phyloP scores from a whole-genome alignment of 2,113 vertebrate species.

The Datnioides undecimradiatus region DNA sequence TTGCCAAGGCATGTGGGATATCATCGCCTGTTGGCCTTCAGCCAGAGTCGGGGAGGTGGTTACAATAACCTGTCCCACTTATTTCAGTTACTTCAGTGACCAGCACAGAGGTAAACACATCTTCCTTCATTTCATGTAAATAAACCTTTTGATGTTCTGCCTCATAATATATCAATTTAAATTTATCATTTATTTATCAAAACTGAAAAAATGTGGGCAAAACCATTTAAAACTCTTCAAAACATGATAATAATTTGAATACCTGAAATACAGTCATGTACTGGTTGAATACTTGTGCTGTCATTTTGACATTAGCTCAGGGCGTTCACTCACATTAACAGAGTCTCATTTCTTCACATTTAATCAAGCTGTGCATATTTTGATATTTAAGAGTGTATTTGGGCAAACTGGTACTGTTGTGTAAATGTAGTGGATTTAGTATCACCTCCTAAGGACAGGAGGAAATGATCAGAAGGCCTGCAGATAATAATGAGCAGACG shows the following conservation, averaged over 20 bases:
- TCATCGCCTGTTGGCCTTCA: slow-evolving; percentile 92
- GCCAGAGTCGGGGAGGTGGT: slow-evolving; percentile 88
- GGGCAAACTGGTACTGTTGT: slow-evolving; percentile 27
- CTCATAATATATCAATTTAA: not conserved
- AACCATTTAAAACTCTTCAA: not conserved
- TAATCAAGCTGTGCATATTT: slow-evolving; percentile 12
- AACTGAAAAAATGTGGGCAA: not conserved
- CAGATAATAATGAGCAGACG: too few species aligned
- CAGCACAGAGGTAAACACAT: slow-evolving; percentile 75
- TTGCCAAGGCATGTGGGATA: slow-evolving; percentile 92
- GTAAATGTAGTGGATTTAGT: too few species aligned
- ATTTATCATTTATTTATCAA: not conserved
- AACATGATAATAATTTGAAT: not conserved
- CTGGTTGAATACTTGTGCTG: not conserved
- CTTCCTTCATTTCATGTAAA: not conserved
- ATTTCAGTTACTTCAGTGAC: slow-evolving; percentile 88
- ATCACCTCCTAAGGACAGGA: slow-evolving; percentile 13
- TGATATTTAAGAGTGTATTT: slow-evolving; percentile 42
- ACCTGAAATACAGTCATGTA: not conserved
- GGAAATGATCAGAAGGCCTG: slow-evolving; percentile 25
- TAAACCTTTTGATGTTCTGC: not conserved
- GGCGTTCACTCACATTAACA: not conserved
- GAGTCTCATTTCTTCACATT: not conserved
- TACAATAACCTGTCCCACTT: slow-evolving; percentile 86
- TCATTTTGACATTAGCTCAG: not conserved